A percentile compares a stretch with the other conserved stretches of the same genome.
Conservation (phyloP, 53 echinoderm and acorn worm genomes). For the Henricia sp. region DNA sequence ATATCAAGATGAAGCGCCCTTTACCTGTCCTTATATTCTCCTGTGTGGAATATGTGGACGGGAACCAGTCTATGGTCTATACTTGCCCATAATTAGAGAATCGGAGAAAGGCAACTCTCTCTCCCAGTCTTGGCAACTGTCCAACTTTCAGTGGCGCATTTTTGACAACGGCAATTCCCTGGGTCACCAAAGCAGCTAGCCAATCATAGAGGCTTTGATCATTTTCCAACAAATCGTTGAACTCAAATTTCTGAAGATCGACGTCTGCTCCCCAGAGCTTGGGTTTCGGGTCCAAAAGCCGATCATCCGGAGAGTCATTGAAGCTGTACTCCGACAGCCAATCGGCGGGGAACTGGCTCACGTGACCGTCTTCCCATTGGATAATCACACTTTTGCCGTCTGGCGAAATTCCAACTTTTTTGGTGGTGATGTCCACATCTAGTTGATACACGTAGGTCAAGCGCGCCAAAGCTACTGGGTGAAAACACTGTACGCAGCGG, state of each 20-base stretch:
- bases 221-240: conserved; percentile 38
- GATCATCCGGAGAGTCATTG: conserved; percentile 49
- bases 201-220: conserved; percentile 69
- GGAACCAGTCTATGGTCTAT: not conserved
- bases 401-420: conserved; percentile 8
- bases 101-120: conserved; percentile 72
- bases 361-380: conserved; percentile 70
- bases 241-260: conserved; percentile 21
- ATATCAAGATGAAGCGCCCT: too few species aligned
- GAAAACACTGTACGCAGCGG: conserved; percentile 71
- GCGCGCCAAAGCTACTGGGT: conserved; percentile 41
- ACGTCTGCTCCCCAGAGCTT: conserved; percentile 59
- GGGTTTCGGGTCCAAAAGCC: conserved; percentile 42
- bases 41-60: not conserved
- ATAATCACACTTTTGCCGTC: conserved; percentile 38
- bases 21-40: too few species aligned
- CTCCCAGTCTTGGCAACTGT: conserved; percentile 66
- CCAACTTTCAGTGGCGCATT: conserved; percentile 65
- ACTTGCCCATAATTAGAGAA: conserved; percentile 75
- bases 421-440: conserved; percentile 56
- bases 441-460: conserved; percentile 14
- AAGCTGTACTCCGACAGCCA: conserved; percentile 71
- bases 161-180: conserved; percentile 65
- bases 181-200: conserved; percentile 67
- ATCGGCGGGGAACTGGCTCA: conserved; percentile 26